These are phyloP conservation scores for Andrena fulva DNA, from an alignment of 2,888 invertebrate genomes.

Conservation along the genomic window DNA sequence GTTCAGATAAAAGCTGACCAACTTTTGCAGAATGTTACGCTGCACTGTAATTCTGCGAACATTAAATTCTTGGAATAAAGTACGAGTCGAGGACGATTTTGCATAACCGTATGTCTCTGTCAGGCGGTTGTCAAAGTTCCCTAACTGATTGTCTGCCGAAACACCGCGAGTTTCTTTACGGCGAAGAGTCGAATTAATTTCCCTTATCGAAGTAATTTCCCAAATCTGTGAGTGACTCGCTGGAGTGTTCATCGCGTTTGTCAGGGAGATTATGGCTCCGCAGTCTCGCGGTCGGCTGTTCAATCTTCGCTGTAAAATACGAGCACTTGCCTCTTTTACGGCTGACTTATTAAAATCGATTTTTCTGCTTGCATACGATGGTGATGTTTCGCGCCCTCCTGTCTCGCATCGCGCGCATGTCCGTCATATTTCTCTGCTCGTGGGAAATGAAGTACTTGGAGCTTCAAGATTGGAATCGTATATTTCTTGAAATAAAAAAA, in stretches of 20 bases:
- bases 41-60: no score
- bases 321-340: conserved; percentile 21
- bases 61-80: no score
- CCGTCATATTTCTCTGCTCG: neutral
- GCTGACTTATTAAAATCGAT: conserved; percentile 53
- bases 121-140: neutral
- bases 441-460: neutral
- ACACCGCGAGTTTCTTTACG: neutral
- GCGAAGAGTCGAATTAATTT: neutral
- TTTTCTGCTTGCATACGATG: conserved; percentile 24
- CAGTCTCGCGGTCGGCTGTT: conserved; percentile 22
- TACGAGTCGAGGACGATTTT: no score
- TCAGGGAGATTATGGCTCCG: conserved; percentile 9
- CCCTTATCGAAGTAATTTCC: conserved; percentile 1
- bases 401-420: neutral
- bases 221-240: conserved; percentile 24
- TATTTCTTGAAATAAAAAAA: neutral
- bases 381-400: conserved; percentile 12
- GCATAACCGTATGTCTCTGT: no score
- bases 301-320: conserved; percentile 39
- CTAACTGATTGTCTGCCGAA: neutral
- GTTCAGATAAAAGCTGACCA: no score
- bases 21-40: no score
- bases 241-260: neutral
- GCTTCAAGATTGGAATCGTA: conserved; percentile 24